Conservation (phyloP, 1,140 invertebrate genomes). For the Drosophila athabasca region DNA sequence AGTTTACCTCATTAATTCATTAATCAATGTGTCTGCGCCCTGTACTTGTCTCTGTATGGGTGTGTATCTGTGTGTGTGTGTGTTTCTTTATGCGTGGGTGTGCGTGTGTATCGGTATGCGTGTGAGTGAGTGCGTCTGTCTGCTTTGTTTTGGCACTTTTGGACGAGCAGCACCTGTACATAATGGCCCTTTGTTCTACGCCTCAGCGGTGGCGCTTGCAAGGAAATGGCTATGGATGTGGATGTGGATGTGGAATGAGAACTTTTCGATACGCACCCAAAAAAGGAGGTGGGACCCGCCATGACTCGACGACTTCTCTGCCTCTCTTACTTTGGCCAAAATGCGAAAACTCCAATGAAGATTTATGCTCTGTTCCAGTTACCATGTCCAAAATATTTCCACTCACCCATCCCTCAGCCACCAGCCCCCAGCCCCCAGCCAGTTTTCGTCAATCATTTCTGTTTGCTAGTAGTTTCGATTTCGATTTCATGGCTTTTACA, state of each 20-base stretch:
- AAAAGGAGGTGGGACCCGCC: slow-evolving; percentile 36
- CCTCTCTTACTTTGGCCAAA: slow-evolving; percentile 23
- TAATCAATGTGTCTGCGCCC: slow-evolving; percentile 80
- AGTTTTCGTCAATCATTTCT: slow-evolving; percentile 74
- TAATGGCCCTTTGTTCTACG: slow-evolving; percentile 81
- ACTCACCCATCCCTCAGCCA: not conserved
- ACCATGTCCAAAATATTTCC: slow-evolving; percentile 1
- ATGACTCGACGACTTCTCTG: slow-evolving; percentile 67
- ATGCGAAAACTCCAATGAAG: slow-evolving; percentile 67
- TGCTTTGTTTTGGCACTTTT: slow-evolving; percentile 82
- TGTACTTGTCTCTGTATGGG: slow-evolving; percentile 33
- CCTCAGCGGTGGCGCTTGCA: slow-evolving; percentile 56
- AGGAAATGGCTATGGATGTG: not conserved
- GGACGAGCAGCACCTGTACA: slow-evolving; percentile 78
- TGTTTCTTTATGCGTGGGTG: not conserved
- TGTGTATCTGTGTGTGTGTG: slow-evolving; percentile 19
- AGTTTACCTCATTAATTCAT: slow-evolving; percentile 83
- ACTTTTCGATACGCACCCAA: slow-evolving; percentile 62
- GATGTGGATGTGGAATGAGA: slow-evolving; percentile 3
- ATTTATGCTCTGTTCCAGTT: slow-evolving; percentile 74
- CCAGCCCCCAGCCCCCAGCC: not conserved
- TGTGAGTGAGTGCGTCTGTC: slow-evolving; percentile 60
- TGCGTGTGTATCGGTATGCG: slow-evolving; percentile 14
- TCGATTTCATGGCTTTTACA: slow-evolving; percentile 80
- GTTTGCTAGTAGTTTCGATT: slow-evolving; percentile 67